These are phyloP conservation scores for Tenthredo distinguenda DNA, from an alignment of 2,888 invertebrate species.

Conservation along the genomic window DNA sequence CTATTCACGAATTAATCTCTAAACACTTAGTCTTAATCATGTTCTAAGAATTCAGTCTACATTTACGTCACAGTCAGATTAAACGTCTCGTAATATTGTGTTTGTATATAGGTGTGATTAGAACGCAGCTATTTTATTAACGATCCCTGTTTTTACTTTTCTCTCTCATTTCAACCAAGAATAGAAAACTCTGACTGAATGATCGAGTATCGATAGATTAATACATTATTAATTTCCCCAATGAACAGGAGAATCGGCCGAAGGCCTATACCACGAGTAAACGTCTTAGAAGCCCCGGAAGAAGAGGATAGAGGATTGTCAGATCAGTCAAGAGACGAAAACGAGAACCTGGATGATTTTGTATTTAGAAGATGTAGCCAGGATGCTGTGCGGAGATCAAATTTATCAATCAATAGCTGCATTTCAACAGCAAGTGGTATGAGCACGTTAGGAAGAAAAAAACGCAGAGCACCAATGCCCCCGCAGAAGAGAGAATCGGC, in stretches of 20 bases:
- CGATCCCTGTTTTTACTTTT: neutral
- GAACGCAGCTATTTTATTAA: neutral
- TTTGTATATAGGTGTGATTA: neutral
- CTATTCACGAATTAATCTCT: neutral
- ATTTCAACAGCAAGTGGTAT: constrained; percentile 76
- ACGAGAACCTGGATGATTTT: constrained; percentile 71
- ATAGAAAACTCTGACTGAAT: neutral
- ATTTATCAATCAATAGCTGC: constrained; percentile 74
- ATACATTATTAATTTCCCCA: neutral
- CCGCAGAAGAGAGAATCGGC: constrained; percentile 72
- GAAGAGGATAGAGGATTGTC: constrained; percentile 57
- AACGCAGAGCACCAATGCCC: constrained; percentile 83
- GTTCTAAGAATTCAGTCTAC: neutral
- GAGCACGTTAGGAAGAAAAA: constrained; percentile 82
- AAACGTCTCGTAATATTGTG: neutral
- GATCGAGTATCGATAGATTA: neutral
- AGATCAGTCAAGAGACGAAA: constrained; percentile 68
- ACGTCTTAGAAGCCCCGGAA: constrained; percentile 57
- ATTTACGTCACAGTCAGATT: constrained; percentile 10
- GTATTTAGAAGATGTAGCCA: constrained; percentile 71
- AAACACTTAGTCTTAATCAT: constrained; percentile 3
- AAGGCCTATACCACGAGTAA: constrained; percentile 69
- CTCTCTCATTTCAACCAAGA: neutral
- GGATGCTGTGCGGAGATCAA: constrained; percentile 71
- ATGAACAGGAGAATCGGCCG: constrained; percentile 67